phyloP scores from a whole-genome alignment of 2,888 invertebrate species.

The Gastracanthus pulcherrimus region DNA sequence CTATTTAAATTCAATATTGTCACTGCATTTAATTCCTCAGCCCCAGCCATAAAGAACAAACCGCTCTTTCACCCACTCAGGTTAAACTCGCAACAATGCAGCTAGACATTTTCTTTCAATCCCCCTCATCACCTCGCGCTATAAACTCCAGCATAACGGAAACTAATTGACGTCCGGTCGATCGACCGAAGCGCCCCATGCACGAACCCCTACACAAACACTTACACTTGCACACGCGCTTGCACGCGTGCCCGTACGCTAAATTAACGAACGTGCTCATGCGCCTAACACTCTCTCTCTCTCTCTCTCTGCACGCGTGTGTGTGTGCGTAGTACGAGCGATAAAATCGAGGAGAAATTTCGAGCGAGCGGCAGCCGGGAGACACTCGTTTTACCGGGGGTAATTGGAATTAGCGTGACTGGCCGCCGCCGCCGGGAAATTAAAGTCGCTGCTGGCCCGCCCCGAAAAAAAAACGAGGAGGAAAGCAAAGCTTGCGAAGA shows the following conservation, averaged over 20 bases:
- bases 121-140: neutral
- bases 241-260: neutral
- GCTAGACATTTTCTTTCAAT: neutral
- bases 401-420: conserved; percentile 20
- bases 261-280: neutral
- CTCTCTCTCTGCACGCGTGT: too few species aligned
- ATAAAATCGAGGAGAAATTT: too few species aligned
- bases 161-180: conserved; percentile 28
- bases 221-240: too few species aligned
- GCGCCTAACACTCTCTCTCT: too few species aligned
- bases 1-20: too few species aligned
- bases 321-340: too few species aligned
- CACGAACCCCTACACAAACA: neutral
- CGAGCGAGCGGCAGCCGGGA: neutral
- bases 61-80: neutral
- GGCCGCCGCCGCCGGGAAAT: neutral
- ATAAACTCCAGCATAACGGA: conserved; percentile 6
- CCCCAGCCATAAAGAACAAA: too few species aligned
- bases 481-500: too few species aligned
- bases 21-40: too few species aligned
- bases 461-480: neutral
- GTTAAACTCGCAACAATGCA: conserved; percentile 7
- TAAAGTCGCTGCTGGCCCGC: conserved; percentile 29
- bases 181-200: neutral
- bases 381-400: too few species aligned